phyloP scores from a whole-genome alignment of 2,888 invertebrate genomes.

The Hydraecia micacea region DNA sequence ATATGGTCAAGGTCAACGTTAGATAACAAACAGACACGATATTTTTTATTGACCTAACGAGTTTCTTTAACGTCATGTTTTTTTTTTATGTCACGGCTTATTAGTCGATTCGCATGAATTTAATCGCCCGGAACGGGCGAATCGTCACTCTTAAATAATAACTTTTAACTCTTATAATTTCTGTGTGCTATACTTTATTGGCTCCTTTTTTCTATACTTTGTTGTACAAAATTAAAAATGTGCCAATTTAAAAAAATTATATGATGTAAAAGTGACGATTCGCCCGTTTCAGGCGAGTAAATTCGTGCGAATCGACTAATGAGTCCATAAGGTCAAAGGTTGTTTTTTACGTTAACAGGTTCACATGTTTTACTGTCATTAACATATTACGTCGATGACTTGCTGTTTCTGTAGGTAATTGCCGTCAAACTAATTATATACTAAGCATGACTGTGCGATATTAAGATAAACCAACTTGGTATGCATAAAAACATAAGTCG shows the following conservation, averaged over 20 bases:
- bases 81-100: neutral
- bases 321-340: neutral
- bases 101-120: too few relatives aligned
- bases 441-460: constrained; percentile 10
- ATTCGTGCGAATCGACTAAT: too few relatives aligned
- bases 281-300: too few relatives aligned
- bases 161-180: too few relatives aligned
- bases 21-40: neutral
- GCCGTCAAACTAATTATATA: neutral
- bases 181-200: too few relatives aligned
- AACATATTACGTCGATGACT: constrained; percentile 5
- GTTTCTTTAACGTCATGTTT: neutral
- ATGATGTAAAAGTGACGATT: too few relatives aligned
- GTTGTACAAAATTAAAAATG: too few relatives aligned
- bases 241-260: too few relatives aligned
- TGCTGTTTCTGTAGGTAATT: constrained; percentile 17
- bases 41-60: neutral
- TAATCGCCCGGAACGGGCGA: too few relatives aligned
- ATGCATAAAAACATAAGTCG: neutral
- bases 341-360: neutral
- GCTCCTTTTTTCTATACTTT: too few relatives aligned
- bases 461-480: neutral
- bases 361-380: neutral
- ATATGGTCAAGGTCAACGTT: neutral
- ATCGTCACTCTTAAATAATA: too few relatives aligned